phyloP scores from a whole-genome alignment of 2,113 vertebrate genomes.

The Melanerpes formicivorus region DNA sequence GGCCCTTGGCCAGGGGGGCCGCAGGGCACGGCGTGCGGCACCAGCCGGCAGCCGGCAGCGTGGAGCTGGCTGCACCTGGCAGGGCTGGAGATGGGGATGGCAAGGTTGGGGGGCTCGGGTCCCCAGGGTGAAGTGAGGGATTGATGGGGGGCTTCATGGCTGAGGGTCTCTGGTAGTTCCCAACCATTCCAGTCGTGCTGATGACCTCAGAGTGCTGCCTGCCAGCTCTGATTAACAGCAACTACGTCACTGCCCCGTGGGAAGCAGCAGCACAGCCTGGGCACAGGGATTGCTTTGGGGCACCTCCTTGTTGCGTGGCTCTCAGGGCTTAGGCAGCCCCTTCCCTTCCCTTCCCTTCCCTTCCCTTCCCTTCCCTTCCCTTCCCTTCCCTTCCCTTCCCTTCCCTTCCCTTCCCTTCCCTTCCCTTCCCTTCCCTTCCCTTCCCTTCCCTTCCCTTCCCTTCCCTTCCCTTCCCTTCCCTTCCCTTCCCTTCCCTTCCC shows the following conservation, averaged over 20 bases:
- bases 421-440: not conserved
- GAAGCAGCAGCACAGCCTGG: not conserved
- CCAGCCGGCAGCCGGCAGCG: accelerated
- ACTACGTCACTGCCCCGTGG: not conserved
- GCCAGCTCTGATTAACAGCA: not conserved
- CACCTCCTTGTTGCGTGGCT: accelerated
- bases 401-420: not conserved
- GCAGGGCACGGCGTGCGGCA: not conserved
- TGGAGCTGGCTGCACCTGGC: not conserved
- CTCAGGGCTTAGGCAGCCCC: not conserved
- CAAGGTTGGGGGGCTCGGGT: not conserved
- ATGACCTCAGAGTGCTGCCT: not conserved
- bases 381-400: not conserved
- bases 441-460: not conserved
- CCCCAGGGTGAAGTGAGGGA: not conserved
- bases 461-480: not conserved
- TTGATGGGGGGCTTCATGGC: not conserved
- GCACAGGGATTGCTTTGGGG: not conserved
- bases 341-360: not conserved
- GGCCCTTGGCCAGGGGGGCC: not conserved
- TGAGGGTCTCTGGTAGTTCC: not conserved
- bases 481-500: not conserved
- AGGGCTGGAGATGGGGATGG: accelerated
- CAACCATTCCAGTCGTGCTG: not conserved
- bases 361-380: not conserved